These are phyloP conservation scores for Coelopa frigida DNA, from an alignment of 1,140 invertebrate species.

Conservation along the genomic window DNA sequence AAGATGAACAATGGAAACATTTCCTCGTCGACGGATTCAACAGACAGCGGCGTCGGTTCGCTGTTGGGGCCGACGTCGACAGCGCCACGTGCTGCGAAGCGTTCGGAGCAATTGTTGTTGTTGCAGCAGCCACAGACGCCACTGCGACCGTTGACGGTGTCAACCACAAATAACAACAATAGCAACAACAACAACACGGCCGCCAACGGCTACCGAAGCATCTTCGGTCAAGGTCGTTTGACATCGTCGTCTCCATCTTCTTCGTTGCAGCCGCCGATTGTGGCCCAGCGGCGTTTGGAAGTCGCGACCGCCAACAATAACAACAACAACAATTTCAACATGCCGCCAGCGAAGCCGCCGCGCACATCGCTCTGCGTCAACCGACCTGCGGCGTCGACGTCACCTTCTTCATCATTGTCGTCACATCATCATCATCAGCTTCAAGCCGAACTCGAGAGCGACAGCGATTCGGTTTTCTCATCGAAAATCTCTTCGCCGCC, in stretches of 20 bases:
- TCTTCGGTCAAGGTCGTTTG: slow-evolving; percentile 18
- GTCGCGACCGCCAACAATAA: too few relatives aligned
- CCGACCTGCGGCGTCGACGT: too few relatives aligned
- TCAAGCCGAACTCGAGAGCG: slow-evolving; percentile 63
- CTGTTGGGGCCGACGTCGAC: slow-evolving; percentile 15
- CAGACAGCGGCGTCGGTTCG: slow-evolving; percentile 32
- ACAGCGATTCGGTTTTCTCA: slow-evolving; percentile 80
- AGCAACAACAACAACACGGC: slow-evolving; percentile 9
- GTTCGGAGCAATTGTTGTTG: neutral
- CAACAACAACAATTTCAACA: slow-evolving; percentile 14
- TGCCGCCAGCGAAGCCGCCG: slow-evolving; percentile 40
- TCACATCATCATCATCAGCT: slow-evolving; percentile 21
- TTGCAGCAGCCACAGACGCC: neutral
- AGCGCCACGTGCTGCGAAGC: slow-evolving; percentile 11
- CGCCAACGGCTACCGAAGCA: slow-evolving; percentile 24
- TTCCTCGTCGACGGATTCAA: slow-evolving; percentile 37
- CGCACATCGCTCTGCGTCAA: slow-evolving; percentile 35
- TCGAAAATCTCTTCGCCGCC: slow-evolving; percentile 51
- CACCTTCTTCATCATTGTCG: too few relatives aligned
- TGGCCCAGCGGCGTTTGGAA: slow-evolving; percentile 23
- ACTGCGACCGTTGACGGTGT: slow-evolving; percentile 8
- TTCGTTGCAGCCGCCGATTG: slow-evolving; percentile 1
- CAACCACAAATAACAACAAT: slow-evolving; percentile 5
- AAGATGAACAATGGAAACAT: slow-evolving; percentile 26
- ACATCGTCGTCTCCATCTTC: neutral